Base-by-base conservation (phyloP, 1,140 invertebrate species). In the Caerostris extrusa region DNA sequence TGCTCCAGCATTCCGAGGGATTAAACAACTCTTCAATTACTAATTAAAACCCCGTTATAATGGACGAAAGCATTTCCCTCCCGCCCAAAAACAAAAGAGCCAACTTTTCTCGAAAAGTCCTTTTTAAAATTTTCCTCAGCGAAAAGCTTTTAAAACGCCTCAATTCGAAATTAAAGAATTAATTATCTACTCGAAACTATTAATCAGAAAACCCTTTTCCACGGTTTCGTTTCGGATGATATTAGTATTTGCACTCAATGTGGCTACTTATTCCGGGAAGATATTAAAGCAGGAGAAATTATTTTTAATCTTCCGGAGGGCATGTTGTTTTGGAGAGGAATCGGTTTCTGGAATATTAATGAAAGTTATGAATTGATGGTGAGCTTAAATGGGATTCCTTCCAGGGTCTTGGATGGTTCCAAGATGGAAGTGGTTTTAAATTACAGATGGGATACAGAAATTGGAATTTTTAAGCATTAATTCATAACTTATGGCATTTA, bases 141-240 rank as follows among this genome's bases (percentile, higher is more conserved):
- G 12, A 61, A 14, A 50, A 17, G 57, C 57, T 87, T 64, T 53
- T 61, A 57, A 53, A 87, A 87, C 58, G 56, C 85, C 64, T 57
- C 85, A 19, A 87, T 61, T 50, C 85, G 85, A 87, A 87, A 87
- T 87, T 87, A 87, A 87, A 87, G 85, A 87, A 87, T 87, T 87
- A 87, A 87, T 87, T 87, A 87, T 57, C 85, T 50, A 53, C 50
- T 64, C n/a, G 60, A 64, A 87, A 87, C 85, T 87, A 87, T 87
- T 87, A 87, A 87, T 87, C 85, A 87, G 85, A 87, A 87, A 17
- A n/a, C n/a, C 64, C 85, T n/a, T 87, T 87, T n/a, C 53, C 12
- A 7, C 57, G 34, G n/a, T 61, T 87, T 50, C 34, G 85, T 61
- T 87, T 64, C 34, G 57, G 34, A 60, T 14, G 85, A 64, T 57